Base-by-base conservation (phyloP, 2,113 vertebrate species). In the Sakesphorus luctuosus region DNA sequence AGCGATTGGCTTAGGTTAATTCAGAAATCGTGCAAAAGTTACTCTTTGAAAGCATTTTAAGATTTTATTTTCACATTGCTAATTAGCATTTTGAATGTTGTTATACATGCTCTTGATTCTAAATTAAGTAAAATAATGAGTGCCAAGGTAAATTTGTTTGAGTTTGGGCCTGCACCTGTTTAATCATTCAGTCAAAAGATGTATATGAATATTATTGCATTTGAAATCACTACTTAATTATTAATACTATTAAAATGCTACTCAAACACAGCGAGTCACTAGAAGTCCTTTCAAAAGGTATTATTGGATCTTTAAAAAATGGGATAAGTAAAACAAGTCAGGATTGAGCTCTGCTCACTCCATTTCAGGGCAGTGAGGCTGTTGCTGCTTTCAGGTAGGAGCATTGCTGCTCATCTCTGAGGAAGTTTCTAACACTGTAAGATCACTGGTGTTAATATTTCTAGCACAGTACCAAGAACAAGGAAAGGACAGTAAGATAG, bases 91-190 rank as follows among this genome's bases (percentile, higher is more conserved):
- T 83, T 95, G 87, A 90, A 97, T 91, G 87, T 82, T 91, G 87
- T 82, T 88, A 66, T 55, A 72, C 63, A 61, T 56, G 49, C 95
- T 96, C 80, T 94, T 92, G 72, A 93, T 77, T 94, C 69, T 91
- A 96, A 97, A 96, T 96, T 82, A 97, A 95, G 89, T 89, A 87
- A 95, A 96, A 74, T 92, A 79, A 87, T 65, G n/a, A 94, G 77
- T 82, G 92, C 62, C 3, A 40, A 87, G 67, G 96, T 89, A 90
- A 90, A 97, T 96, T 84, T 93, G 43, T 93, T 82, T 78, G 81
- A 71, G 31, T 86, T 89, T 87, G 53, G 56, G 26, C 66, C 81
- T 93, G 86, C 59, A 84, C 68, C 94, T 79, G 79, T 78, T 95
- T 96, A 97, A 95, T 97, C 93, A 94, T 85, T 93, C 69, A 78